Evolutionary conservation across 2,113 vertebrate species (phyloP).

Genomic region (Petrocephalus zakoni): DNA sequence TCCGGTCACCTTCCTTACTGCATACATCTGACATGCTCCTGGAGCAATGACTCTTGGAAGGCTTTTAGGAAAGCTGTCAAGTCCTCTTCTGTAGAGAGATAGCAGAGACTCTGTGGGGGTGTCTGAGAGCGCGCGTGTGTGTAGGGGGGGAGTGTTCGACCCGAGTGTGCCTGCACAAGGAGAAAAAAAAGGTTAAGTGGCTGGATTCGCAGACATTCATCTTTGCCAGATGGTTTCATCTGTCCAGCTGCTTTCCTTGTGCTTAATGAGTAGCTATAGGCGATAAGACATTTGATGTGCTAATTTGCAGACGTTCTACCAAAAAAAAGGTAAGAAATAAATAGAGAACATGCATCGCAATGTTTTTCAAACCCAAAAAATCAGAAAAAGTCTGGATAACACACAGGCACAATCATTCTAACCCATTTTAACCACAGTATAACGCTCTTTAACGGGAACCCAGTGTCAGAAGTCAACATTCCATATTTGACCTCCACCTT

Average conservation of each 20-base stretch:
- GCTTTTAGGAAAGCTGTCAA: conserved; percentile 9
- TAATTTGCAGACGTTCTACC: conserved; percentile 24
- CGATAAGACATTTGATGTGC: background rate
- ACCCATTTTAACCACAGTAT: background rate
- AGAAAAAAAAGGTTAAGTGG: conserved; percentile 17
- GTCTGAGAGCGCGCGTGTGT: background rate
- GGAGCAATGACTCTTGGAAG: background rate
- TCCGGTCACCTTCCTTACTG: background rate
- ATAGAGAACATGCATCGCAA: background rate
- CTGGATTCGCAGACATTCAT: conserved; percentile 10
- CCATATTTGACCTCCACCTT: background rate
- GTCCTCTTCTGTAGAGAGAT: background rate
- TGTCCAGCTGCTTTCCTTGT: conserved; percentile 18
- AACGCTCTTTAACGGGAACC: background rate
- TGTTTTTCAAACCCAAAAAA: background rate
- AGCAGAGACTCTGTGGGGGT: conserved; percentile 13
- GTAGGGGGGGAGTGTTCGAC: background rate
- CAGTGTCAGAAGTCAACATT: background rate
- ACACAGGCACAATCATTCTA: background rate
- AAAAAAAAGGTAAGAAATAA: conserved; percentile 17
- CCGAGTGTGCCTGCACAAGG: background rate
- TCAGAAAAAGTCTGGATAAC: background rate
- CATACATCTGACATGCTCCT: background rate
- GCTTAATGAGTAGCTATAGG: conserved; percentile 27
- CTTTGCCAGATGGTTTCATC: conserved; percentile 33